Evolutionary conservation across 2,888 invertebrate genomes (phyloP), one percentile per base, ranked within the genome.

Genomic region (Yponomeuta malinellus): DNA sequence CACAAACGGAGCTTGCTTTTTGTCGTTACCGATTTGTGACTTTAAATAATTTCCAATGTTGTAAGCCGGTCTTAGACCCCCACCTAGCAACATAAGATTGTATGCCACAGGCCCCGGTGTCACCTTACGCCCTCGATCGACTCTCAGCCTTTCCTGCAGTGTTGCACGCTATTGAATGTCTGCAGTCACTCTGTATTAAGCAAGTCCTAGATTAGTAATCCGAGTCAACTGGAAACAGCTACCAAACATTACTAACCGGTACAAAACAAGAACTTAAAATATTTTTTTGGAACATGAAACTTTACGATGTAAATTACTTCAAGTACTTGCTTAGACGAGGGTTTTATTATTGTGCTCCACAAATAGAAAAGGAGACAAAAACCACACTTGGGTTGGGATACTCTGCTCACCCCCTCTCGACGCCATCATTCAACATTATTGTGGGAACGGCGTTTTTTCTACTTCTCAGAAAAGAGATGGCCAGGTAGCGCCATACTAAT

Each of bases 161-260:
- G 87, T 87, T 86, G 87, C 88, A 88, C 83, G 86, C 86, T 89
- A 91, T 90, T 87, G 85, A 87, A 87, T 90, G 85, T 83, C 88
- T 86, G 79, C 83, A 85, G 86, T 88, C 86, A 75, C 77, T 80
- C 78, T 83, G 85, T 82, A 87, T 73, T 73, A 71, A 70, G 71
- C 73, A 73, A 73, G 63, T 48, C 48, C 71, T 68, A 37, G 63
- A 29, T 64, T 70, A 48, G 67, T 33, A 66, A 71, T 43, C 31
- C 59, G 66, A 67, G 71, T 43, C 63, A 12, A 52, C 37, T 59
- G 52, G 15, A 59, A 65, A 65, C 65, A 29, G 33, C 33, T 65
- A 33, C 33, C 4, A 65, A 29, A 65, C 6, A 31, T 1, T 65
- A 65, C 33, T 2, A 67, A 67, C 37, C 67, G 67, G 67, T 15